Evolutionary conservation across 2,888 invertebrate species (phyloP).

Genomic region (Dioctria linearis): DNA sequence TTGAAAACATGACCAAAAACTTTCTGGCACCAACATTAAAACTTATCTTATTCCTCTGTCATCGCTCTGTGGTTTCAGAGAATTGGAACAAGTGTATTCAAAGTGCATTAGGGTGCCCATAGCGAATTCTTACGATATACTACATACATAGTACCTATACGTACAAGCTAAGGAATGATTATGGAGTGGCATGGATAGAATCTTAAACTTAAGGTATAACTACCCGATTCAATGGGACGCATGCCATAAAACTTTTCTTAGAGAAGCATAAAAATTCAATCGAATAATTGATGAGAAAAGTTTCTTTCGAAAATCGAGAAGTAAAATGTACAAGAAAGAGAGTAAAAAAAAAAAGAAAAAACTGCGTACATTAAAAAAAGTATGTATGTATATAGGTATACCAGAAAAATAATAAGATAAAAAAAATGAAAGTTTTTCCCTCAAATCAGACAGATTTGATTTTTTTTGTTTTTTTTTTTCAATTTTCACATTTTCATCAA

Average conservation of each 20-base stretch:
- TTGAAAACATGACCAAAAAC: constrained; percentile 40
- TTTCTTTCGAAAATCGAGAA: neutral
- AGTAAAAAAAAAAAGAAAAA: neutral
- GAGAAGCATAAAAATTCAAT: constrained; percentile 38
- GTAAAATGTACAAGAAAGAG: neutral
- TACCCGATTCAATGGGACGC: neutral
- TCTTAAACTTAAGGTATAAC: neutral
- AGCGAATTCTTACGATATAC: constrained; percentile 33
- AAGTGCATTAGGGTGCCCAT: constrained; percentile 42
- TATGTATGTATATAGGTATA: too few relatives aligned
- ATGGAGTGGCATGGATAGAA: neutral
- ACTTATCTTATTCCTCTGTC: constrained; percentile 44
- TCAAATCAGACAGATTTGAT: neutral
- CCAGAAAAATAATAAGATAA: neutral
- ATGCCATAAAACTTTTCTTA: constrained; percentile 13
- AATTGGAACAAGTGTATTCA: constrained; percentile 36
- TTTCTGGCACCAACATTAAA: constrained; percentile 50
- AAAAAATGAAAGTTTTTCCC: constrained; percentile 8
- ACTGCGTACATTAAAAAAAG: constrained; percentile 5
- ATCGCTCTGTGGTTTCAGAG: constrained; percentile 19
- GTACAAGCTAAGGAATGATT: neutral
- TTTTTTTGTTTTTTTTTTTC: neutral
- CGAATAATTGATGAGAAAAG: constrained; percentile 51
- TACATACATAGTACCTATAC: neutral
- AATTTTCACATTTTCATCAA: constrained; percentile 32